Evolutionary conservation across 2,113 vertebrate species (phyloP), one percentile per base, ranked within the genome.

Genomic region (Lycaon pictus): DNA sequence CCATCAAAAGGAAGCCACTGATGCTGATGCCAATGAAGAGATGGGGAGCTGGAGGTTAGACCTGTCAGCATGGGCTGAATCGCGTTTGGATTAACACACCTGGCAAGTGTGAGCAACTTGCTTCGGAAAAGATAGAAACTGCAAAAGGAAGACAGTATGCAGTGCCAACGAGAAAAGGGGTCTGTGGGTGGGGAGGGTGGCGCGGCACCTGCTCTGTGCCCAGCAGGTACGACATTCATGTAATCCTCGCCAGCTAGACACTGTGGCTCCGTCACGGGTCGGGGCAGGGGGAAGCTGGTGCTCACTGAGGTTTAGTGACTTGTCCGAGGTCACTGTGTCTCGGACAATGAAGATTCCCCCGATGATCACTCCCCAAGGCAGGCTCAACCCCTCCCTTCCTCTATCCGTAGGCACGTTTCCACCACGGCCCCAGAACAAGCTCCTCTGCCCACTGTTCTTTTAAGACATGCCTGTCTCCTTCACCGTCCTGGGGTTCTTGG

Each of bases 211-310:
- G 6, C 12, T 16, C 1, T 0, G 4, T 13, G 15, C 72, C 71
- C 7, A 51, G 81, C 53, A 77, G 53, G 37, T 15, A 25, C 53
- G 19, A 10, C 13, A 0, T 8, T 62, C 2, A 5, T 23, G 16
- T 19, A 35, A 4, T 80, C 79, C 9, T 86, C 29, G 72, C 19
- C 22, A 55, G 53, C 55, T 0, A 29, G 43, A n/a, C 11, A 16
- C 37, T 4, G 4, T 25, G 65, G 37, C 43, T 86, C 62, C 7
- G 65, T 80, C 56, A 15, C 72, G 93, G 51, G 48, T 48, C 25
- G 67, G 96, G 55, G 55, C 3, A 56, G 58, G 60, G 23, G 23
- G 83, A 97, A 95, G 93, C 23, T 20, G 84, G 80, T 23, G 53
- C 72, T 56, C 17, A 23, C 51, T n/a, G 23, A 65, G 67, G 74